phyloP scores from a whole-genome alignment of 2,797 vertebrate genomes.

The Merluccius polli region DNA sequence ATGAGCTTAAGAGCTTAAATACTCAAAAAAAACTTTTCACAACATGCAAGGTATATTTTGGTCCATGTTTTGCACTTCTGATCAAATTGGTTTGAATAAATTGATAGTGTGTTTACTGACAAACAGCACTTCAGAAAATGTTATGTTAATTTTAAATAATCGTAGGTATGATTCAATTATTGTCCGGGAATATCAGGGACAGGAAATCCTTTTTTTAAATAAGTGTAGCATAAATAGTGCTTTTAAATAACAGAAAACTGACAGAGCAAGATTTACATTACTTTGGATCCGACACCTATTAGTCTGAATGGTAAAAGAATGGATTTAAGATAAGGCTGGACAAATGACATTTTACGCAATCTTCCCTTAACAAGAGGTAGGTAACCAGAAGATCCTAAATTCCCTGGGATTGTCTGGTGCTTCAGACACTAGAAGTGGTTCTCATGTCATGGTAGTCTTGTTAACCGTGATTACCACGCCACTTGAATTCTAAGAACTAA shows the following conservation, averaged over 20 bases:
- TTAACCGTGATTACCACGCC: background rate
- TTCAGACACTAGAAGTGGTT: background rate
- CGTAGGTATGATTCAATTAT: conserved; percentile 48
- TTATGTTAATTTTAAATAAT: conserved; percentile 34
- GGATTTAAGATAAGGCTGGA: conserved; percentile 22
- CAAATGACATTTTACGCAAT: background rate
- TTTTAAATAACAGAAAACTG: conserved; percentile 54
- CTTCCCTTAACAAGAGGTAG: background rate
- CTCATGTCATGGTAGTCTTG: background rate
- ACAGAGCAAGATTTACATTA: conserved; percentile 43
- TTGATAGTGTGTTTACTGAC: background rate
- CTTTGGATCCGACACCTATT: conserved; percentile 61
- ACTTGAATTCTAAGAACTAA: background rate
- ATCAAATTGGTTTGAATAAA: conserved; percentile 24
- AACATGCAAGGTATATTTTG: background rate
- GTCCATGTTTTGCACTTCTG: conserved; percentile 11
- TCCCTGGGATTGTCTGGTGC: no score
- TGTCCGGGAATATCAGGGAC: conserved; percentile 36
- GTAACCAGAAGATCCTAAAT: background rate
- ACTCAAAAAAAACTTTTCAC: background rate
- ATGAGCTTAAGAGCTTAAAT: no score
- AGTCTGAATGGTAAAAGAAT: conserved; percentile 11
- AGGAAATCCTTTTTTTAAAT: conserved; percentile 54
- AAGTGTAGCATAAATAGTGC: conserved; percentile 69
- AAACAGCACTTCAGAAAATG: conserved; percentile 11